Conservation (phyloP, 2,888 invertebrate genomes). For the Andrena hattorfiana region DNA sequence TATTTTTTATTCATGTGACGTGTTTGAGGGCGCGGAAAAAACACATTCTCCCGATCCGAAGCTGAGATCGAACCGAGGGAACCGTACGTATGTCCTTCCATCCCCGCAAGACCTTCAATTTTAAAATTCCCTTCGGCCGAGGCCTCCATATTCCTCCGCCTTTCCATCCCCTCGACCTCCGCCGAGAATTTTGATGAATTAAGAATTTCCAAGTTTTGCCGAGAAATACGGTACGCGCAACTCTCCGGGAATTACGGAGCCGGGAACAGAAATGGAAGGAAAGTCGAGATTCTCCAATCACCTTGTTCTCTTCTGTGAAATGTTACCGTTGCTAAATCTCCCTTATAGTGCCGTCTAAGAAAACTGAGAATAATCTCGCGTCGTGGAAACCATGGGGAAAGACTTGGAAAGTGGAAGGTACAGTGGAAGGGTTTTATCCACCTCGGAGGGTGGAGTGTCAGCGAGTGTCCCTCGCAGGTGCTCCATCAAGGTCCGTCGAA, state of each 20-base stretch:
- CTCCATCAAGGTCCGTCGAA: constrained; percentile 20
- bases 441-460: background rate
- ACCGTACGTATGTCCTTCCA: constrained; percentile 55
- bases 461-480: background rate
- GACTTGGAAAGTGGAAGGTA: background rate
- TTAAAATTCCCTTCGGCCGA: constrained; percentile 70
- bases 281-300: too few relatives aligned
- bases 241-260: too few relatives aligned
- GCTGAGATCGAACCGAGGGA: constrained; percentile 58
- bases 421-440: background rate
- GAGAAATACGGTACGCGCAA: background rate
- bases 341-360: background rate
- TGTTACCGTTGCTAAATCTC: background rate
- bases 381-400: background rate
- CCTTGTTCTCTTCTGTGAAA: too few relatives aligned
- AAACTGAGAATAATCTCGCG: background rate
- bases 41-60: constrained; percentile 81
- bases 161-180: constrained; percentile 21
- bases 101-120: constrained; percentile 68
- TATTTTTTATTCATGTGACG: constrained; percentile 85
- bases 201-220: constrained; percentile 20
- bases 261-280: too few relatives aligned
- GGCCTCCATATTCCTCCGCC: constrained; percentile 13
- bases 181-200: constrained; percentile 46
- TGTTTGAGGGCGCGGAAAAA: constrained; percentile 83